phyloP scores from a whole-genome alignment of 2,113 vertebrate genomes.

The Megalops atlanticus region DNA sequence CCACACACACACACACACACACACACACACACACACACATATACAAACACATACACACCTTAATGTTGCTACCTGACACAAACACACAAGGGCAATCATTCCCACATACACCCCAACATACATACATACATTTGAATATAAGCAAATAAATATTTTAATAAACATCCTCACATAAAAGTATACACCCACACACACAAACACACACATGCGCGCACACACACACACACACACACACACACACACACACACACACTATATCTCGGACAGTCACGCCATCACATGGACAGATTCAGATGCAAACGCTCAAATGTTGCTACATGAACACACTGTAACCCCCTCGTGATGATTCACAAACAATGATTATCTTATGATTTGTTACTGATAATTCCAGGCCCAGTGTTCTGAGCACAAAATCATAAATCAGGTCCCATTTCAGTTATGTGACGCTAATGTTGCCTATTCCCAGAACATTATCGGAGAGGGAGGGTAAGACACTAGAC shows the following conservation, averaged over 20 bases:
- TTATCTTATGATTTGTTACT: too few relatives aligned
- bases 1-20: background rate
- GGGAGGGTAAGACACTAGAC: too few relatives aligned
- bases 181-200: conserved; percentile 24
- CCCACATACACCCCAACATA: conserved; percentile 22
- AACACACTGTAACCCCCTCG: too few relatives aligned
- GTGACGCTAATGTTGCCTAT: background rate
- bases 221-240: conserved; percentile 17
- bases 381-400: background rate
- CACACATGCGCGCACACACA: background rate
- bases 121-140: conserved; percentile 21
- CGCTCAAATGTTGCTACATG: too few relatives aligned
- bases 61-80: background rate
- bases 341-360: too few relatives aligned
- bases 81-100: background rate
- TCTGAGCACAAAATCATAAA: background rate
- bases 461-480: too few relatives aligned
- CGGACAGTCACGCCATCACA: too few relatives aligned
- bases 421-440: background rate
- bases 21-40: background rate
- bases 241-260: conserved; percentile 24
- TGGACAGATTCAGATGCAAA: too few relatives aligned
- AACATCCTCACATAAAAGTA: background rate
- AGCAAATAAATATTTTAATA: background rate
- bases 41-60: background rate